Base-by-base conservation (phyloP, 2,888 invertebrate species). In the Poecilobothrus nobilitatus region DNA sequence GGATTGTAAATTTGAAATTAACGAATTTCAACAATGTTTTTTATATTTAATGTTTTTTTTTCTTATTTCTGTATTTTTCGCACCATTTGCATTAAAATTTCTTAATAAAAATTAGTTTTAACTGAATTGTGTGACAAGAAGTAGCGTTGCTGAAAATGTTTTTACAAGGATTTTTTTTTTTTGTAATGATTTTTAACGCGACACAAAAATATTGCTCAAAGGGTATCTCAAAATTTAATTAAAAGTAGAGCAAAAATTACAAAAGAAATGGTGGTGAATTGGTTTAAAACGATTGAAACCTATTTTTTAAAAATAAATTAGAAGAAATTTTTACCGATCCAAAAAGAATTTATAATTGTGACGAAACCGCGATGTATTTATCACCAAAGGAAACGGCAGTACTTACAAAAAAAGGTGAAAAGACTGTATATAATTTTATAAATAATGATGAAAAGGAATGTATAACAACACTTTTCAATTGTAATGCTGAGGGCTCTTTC, bases 361-460 rank as follows among this genome's bases (percentile, higher is more conserved):
- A 81, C 72, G 79, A 81, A 71, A 76, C 76, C 21, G 77, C 76
- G 2, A 79, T 81, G 71, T 79, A 74, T 70, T 72, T 81, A 61
- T 71, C 72, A 63, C 79, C 80, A 21, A 79, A 80, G 72, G 73
- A 73, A 2, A 72, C 74, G 20, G 72, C 74, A 68, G 79, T 79
- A 21, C 67, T 81, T 20, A 74, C 66, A 12, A 8, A 20, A n/a
- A 62, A 62, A 62, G 61, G 61, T 9, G 8, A n/a, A 6, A 62
- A 62, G n/a, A 20, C 8, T 2, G 61, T 62, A 7, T 64, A 64
- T 64, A 22, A 21, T 10, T 5, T 12, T 6, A 34, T 22, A 64
- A 4, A 12, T 64, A 65, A 65, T 37, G 34, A 66, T 53, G 66
- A 66, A 53, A 66, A 66, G 6, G 66, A 66, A 53, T 53, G 20